Evolutionary conservation across 2,113 vertebrate genomes (phyloP).

Genomic region (Ivindomyrus marchei): DNA sequence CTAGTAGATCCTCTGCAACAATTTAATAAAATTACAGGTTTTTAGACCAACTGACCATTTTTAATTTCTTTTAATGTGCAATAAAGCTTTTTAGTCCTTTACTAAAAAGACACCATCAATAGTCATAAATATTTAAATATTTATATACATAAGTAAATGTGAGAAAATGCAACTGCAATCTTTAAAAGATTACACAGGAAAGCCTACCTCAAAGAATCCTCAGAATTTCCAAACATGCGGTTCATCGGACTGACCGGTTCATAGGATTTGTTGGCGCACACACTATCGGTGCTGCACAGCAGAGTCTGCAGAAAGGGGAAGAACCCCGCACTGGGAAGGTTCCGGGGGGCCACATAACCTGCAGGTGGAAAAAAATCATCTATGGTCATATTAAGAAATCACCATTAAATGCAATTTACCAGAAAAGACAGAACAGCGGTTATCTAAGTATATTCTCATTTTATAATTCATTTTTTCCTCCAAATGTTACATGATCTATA

Average conservation of each 20-base stretch:
- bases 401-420: neutral
- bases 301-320: constrained; percentile 88
- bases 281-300: constrained; percentile 80
- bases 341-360: constrained; percentile 85
- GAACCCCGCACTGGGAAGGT: constrained; percentile 87
- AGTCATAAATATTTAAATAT: neutral
- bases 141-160: neutral
- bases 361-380: constrained; percentile 22
- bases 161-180: neutral
- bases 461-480: neutral
- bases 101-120: neutral
- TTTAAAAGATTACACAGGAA: neutral
- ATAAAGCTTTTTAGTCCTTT: neutral
- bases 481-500: neutral
- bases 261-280: constrained; percentile 67
- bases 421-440: neutral
- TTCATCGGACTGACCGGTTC: constrained; percentile 18
- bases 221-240: neutral
- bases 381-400: neutral
- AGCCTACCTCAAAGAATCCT: constrained; percentile 9
- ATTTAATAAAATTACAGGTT: neutral
- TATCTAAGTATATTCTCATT: neutral
- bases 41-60: neutral
- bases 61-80: neutral
- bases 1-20: neutral